Base-by-base conservation (phyloP, 2,888 invertebrate genomes). In the Cordilura impudica region DNA sequence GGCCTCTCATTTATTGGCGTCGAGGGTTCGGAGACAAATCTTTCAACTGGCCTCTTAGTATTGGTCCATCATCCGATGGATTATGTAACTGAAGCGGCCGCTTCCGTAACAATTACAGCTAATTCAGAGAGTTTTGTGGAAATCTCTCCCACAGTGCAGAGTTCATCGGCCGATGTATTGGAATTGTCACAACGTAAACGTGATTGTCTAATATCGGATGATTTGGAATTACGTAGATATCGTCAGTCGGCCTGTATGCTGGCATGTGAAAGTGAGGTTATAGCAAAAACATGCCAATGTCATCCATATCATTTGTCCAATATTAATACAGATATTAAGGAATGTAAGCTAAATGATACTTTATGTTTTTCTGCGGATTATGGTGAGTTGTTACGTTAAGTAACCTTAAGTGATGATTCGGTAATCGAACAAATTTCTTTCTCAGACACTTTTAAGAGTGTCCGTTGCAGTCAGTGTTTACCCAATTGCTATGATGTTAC, bases 401-500 rank as follows among this genome's bases (percentile, higher is more conserved):
- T 10, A 1, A 31, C 12, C 0, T 31, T 10, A 10, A 31, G 31
- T 10, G 12, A 10, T 31, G 31, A n/a, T n/a, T 31, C 10, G 12
- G 1, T 31, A 31, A 4, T 1, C 26, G 12, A 54, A 26, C 0
- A 7, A 4, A 8, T 16, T 10, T 51, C n/a, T 10, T 56, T 81
- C 82, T 4, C 53, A 89, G 89, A 88, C 53, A 83, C 83, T 31
- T 88, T 90, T 31, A 89, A 88, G 73, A 88, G 85, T 35, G 83
- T 86, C 2, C 86, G 87, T 31, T 90, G 90, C 66, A 86, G 86
- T 47, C 86, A 88, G 7, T 90, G 90, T 60, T 81, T 89, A 16
- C 90, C 90, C 2, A 89, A 89, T 66, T 90, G 90, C 71, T 86
- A 89, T 78, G 90, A 90, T 79, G 88, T 90, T 2, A 88, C 89